Conservation (phyloP, 1,140 invertebrate species). For the Ceratina australensis region DNA sequence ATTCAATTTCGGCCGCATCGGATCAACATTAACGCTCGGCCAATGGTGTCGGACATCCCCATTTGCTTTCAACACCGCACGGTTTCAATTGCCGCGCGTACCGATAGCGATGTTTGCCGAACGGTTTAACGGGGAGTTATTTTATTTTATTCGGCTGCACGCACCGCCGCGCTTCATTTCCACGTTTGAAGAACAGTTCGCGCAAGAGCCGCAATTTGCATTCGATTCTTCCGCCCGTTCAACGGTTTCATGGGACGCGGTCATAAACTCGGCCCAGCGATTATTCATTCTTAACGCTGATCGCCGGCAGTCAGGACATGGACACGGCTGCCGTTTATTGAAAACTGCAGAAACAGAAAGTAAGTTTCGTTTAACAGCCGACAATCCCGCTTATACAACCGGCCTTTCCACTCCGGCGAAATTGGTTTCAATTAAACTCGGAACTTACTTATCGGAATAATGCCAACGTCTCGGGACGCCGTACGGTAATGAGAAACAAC, state of each 20-base stretch:
- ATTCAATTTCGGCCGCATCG: conserved; percentile 7
- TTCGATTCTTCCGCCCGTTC: background rate
- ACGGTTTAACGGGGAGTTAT: background rate
- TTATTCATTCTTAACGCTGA: conserved; percentile 32
- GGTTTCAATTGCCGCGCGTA: background rate
- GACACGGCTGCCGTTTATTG: conserved; percentile 13
- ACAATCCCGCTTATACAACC: conserved; percentile 18
- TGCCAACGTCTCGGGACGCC: background rate
- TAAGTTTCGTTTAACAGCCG: conserved; percentile 35
- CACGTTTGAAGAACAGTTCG: background rate
- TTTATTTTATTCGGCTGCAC: background rate
- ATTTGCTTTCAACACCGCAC: background rate
- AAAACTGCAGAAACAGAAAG: conserved; percentile 19
- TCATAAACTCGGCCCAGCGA: background rate
- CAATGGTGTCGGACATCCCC: background rate
- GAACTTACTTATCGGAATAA: conserved; percentile 42
- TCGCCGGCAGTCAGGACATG: background rate
- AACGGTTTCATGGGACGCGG: background rate
- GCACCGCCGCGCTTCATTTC: background rate
- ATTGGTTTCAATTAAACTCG: conserved; percentile 51
- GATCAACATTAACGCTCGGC: conserved; percentile 47
- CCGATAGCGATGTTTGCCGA: background rate
- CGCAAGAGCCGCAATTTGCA: background rate
- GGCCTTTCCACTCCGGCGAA: background rate
- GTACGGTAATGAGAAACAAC: conserved; percentile 16